Base-by-base conservation (phyloP, 2,113 vertebrate genomes). In the Laticauda colubrina region DNA sequence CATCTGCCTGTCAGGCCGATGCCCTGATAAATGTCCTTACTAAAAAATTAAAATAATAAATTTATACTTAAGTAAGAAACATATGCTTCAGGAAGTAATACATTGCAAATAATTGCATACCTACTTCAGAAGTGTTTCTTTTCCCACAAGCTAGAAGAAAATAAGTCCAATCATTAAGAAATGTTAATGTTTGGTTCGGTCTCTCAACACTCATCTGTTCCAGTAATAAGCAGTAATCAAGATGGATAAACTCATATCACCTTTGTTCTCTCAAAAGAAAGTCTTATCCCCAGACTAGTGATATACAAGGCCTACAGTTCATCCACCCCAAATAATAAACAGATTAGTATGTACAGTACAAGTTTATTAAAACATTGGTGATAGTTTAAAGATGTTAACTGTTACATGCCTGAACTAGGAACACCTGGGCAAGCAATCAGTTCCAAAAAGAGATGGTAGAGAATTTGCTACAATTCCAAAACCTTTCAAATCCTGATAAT, bases 191-290 rank as follows among this genome's bases (percentile, higher is more conserved):
- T 89, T 51, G 45, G 21, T 86, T 29, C 81, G 26, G 26, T 59
- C 88, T 56, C 88, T 53, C 48, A 85, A 23, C 51, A 51, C 75
- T 93, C 69, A 89, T 93, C 45, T 43, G n/a, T 45, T 93, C 55
- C 92, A n/a, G 75, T 85, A 90, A 90, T 86, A 61, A 56, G 43
- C 55, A 86, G 55, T 61, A 61, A 92, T 92, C 64, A 89, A 56
- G 53, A 45, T 81, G 9, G 26, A 43, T 45, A 86, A 89, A 39
- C 64, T 89, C 69, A 85, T 89, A 93, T 90, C 10, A 90, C 75
- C 20, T 51, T 61, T n/a, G 8, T 8, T 24, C 55, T 57, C 26
- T 53, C 75, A 86, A 90, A 93, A 48, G 55, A 90, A 93, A 81
- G 55, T 86, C 88, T 61, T 45, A 48, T 86, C 55, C n/a, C 75